A percentile compares a stretch with the other conserved stretches of the same genome.
phyloP scores from a whole-genome alignment of 30 jellyfish, hydroid and myxozoan species.

The Haliclystus octoradiatus region DNA sequence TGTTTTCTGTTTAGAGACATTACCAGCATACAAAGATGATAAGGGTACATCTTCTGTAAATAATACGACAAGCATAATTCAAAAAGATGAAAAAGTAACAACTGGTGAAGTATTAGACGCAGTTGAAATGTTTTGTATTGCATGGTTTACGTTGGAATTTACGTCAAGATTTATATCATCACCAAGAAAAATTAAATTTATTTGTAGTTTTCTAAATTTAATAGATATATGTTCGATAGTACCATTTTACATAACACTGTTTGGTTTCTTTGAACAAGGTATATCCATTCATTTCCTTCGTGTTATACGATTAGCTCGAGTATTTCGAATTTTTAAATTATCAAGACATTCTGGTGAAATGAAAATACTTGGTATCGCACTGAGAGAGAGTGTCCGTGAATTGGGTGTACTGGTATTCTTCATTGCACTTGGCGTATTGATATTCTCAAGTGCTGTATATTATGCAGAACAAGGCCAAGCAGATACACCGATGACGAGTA shows the following conservation, averaged over 20 bases:
- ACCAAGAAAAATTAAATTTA: slow-evolving; percentile 66
- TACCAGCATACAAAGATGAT: slow-evolving; percentile 33
- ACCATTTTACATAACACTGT: slow-evolving; percentile 81
- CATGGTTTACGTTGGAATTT: slow-evolving; percentile 70
- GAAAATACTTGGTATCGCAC: slow-evolving; percentile 90
- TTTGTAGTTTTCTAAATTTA: slow-evolving; percentile 46
- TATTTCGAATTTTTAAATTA: slow-evolving; percentile 84
- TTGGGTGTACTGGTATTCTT: slow-evolving; percentile 81
- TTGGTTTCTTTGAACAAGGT: slow-evolving; percentile 25
- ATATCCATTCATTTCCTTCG: slow-evolving; percentile 85
- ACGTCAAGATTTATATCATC: slow-evolving; percentile 54
- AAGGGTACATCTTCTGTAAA: not conserved
- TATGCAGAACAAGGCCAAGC: slow-evolving; percentile 76
- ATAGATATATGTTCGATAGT: slow-evolving; percentile 75
- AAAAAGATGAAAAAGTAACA: not conserved
- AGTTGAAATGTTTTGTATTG: slow-evolving; percentile 64
- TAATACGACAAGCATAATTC: slow-evolving; percentile 4
- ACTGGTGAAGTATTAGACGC: slow-evolving; percentile 9
- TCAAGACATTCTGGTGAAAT: slow-evolving; percentile 95
- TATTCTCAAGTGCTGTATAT: slow-evolving; percentile 94
- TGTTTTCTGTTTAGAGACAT: slow-evolving; percentile 77
- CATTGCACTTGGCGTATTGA: slow-evolving; percentile 74
- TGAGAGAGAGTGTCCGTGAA: slow-evolving; percentile 79
- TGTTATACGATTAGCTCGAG: slow-evolving; percentile 85
- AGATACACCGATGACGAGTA: slow-evolving; percentile 52